phyloP scores from a whole-genome alignment of 2,888 invertebrate genomes.

The Ennomos fuscantarius region DNA sequence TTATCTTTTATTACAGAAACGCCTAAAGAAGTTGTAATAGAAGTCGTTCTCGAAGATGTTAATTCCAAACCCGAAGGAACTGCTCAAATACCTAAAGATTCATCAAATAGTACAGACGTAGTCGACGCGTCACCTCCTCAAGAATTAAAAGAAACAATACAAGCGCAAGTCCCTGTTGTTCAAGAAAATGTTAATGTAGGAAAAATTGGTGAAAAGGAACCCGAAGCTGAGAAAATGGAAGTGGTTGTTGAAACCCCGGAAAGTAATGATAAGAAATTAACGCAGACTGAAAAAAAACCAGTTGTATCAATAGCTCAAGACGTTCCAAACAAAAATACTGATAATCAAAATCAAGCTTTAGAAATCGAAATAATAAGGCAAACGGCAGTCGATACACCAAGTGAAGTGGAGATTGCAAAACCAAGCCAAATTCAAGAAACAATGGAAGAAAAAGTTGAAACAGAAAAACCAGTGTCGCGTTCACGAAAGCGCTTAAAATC shows the following conservation, averaged over 20 bases:
- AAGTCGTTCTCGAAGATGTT: slow-evolving; percentile 19
- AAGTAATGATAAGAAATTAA: background rate
- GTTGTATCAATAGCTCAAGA: background rate
- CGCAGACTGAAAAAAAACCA: background rate
- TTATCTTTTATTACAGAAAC: slow-evolving; percentile 16
- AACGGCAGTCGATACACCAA: slow-evolving; percentile 4
- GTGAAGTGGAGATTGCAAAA: slow-evolving; percentile 1
- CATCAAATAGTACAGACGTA: slow-evolving; percentile 19
- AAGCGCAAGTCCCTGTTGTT: background rate
- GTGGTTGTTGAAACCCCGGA: background rate
- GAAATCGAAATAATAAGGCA: slow-evolving; percentile 1
- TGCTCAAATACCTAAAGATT: background rate
- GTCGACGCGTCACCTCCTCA: slow-evolving; percentile 25
- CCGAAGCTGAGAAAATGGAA: slow-evolving; percentile 2
- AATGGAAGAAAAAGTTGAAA: slow-evolving; percentile 10
- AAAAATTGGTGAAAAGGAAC: slow-evolving; percentile 1
- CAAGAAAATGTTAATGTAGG: background rate
- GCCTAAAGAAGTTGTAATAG: slow-evolving; percentile 19
- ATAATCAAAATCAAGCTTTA: background rate
- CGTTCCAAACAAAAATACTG: background rate
- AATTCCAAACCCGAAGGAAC: slow-evolving; percentile 8
- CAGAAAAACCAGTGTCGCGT: slow-evolving; percentile 27
- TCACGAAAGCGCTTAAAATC: slow-evolving; percentile 51
- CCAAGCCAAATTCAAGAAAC: slow-evolving; percentile 1
- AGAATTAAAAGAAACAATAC: slow-evolving; percentile 26